These are phyloP conservation scores for Lathronympha strigana DNA, from an alignment of 2,888 invertebrate genomes.

Conservation along the genomic window DNA sequence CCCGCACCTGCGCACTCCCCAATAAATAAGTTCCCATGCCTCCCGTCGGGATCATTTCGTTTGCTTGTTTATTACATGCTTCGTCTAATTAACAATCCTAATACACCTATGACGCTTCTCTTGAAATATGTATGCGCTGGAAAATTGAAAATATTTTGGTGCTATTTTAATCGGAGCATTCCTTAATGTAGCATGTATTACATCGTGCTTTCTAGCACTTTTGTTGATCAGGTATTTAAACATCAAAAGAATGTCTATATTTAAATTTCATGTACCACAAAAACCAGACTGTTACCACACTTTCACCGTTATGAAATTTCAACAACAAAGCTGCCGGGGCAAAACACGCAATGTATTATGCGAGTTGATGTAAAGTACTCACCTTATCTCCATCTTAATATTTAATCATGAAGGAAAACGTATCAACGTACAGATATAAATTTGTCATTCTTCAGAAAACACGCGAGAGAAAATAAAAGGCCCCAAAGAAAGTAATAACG, in stretches of 20 bases:
- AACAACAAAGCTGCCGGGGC: not conserved
- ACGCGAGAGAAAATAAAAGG: slow-evolving; percentile 41
- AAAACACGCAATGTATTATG: slow-evolving; percentile 7
- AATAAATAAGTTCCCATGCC: slow-evolving; percentile 67
- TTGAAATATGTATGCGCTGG: slow-evolving; percentile 7
- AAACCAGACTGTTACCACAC: not conserved
- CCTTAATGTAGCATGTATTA: not conserved
- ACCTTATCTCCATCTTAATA: slow-evolving; percentile 35
- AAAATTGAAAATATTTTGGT: not conserved
- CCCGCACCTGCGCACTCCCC: slow-evolving; percentile 66
- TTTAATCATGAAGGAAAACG: slow-evolving; percentile 40
- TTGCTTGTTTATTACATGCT: slow-evolving; percentile 61
- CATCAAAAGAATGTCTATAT: not conserved
- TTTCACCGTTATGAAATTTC: not conserved
- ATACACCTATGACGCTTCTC: not conserved
- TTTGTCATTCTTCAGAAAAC: slow-evolving; percentile 44
- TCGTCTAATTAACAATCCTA: slow-evolving; percentile 33
- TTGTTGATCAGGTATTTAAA: too few relatives aligned
- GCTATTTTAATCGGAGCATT: not conserved
- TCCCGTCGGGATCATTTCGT: slow-evolving; percentile 66
- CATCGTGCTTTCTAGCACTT: too few relatives aligned
- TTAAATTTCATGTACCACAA: not conserved
- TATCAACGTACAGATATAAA: slow-evolving; percentile 42
- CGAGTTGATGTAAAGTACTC: slow-evolving; percentile 28
- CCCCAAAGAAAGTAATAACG: slow-evolving; percentile 44